Evolutionary conservation across 2,888 invertebrate species (phyloP), one percentile per base, ranked within the genome.

Genomic region (Macrosiphum euphorbiae): DNA sequence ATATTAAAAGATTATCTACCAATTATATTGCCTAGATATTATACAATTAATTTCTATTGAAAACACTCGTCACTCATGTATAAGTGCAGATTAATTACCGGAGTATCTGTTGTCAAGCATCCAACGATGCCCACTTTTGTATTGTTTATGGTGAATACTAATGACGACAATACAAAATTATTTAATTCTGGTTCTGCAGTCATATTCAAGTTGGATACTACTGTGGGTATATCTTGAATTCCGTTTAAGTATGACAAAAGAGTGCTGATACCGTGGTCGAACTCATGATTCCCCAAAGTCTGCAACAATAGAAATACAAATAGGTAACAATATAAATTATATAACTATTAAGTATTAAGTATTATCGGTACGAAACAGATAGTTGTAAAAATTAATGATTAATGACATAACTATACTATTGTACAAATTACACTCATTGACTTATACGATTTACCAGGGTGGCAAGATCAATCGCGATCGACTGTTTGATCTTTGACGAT

Each of bases 281-380:
- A 98, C 96, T 99, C 99, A 95, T 99, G 99, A 95, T 99, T 99
- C 44, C 99, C 99, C 95, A 99, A 96, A n/a, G 97, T 97, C 98
- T 98, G 96, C 0, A 90, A 67, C 7, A 78, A 52, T 20, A 78
- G 16, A 7, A 78, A 35, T 78, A 78, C 16, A 55, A 55, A 52
- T 1, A n/a, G 13, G n/a, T 67, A 11, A 67, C 4, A 67, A 67
- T n/a, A 67, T 1, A n/a, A 5, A 35, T 78, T 2, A 35, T 78
- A 0, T 35, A 20, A 35, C 78, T 35, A 58, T 58, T 26, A 35
- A 35, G 47, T 35, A 58, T 58, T 26, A 35, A 35, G 47, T 47
- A 47, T 47, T 47, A 47, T 0, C 47, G 4, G 16, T 78, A 35
- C 20, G 67, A 16, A 4, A n/a, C 1, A 16, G n/a, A 16, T 67